Percentiles rank a stretch among this genome's conserved stretches.
These are phyloP conservation scores for Mus musculus DNA, from an alignment of 2,113 vertebrate species.

Conservation along the genomic window GRCm39 chr15:22275001-22275500, in stretches of 20 bases:
- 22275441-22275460: neutral
- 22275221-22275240: neutral
- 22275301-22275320: neutral
- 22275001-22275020: neutral
- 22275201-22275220: too few species aligned
- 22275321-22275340: neutral
- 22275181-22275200: neutral
- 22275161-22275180: neutral
- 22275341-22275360: neutral
- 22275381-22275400: neutral
- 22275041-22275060: neutral
- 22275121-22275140: too few species aligned
- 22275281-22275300: fast-evolving
- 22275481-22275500: neutral
- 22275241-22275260: neutral
- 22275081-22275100: neutral
- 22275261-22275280: neutral
- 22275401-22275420: neutral
- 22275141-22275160: neutral
- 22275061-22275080: neutral
- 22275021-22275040: neutral
- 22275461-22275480: neutral
- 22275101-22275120: neutral
- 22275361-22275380: neutral
- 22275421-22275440: neutral